phyloP scores from a whole-genome alignment of 1,140 invertebrate species.

The Brachionus rotundiformis region DNA sequence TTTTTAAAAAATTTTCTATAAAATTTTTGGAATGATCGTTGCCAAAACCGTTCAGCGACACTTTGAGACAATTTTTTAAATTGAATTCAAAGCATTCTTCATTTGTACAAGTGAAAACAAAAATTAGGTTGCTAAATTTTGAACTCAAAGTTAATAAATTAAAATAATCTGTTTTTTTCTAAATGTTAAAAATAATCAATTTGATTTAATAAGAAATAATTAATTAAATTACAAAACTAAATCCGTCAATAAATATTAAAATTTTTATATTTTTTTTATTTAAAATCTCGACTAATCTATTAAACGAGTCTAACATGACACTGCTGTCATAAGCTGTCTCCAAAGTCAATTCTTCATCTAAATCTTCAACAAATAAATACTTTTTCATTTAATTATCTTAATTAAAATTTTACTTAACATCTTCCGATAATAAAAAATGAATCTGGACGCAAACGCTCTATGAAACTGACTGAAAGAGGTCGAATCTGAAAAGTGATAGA shows the following conservation, averaged over 20 bases:
- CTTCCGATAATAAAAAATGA: slow-evolving; percentile 20
- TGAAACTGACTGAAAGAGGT: neutral
- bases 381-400: neutral
- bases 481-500: slow-evolving; percentile 5
- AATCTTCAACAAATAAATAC: neutral
- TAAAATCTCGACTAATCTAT: slow-evolving; percentile 1
- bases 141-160: neutral
- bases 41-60: neutral
- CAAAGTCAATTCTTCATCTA: neutral
- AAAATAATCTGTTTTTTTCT: slow-evolving; percentile 2
- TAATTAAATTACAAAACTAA: neutral
- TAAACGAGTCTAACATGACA: neutral
- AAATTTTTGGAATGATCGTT: neutral
- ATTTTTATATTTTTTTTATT: neutral
- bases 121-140: neutral
- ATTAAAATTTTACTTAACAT: neutral
- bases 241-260: neutral
- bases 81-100: neutral
- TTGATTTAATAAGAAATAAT: too few relatives aligned
- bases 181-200: too few relatives aligned
- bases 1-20: slow-evolving; percentile 45
- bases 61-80: neutral
- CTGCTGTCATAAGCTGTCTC: neutral
- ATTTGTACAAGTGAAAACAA: neutral
- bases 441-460: neutral